Evolutionary conservation across 2,888 invertebrate genomes (phyloP).

Genomic region (Chymomyza amoena): DNA sequence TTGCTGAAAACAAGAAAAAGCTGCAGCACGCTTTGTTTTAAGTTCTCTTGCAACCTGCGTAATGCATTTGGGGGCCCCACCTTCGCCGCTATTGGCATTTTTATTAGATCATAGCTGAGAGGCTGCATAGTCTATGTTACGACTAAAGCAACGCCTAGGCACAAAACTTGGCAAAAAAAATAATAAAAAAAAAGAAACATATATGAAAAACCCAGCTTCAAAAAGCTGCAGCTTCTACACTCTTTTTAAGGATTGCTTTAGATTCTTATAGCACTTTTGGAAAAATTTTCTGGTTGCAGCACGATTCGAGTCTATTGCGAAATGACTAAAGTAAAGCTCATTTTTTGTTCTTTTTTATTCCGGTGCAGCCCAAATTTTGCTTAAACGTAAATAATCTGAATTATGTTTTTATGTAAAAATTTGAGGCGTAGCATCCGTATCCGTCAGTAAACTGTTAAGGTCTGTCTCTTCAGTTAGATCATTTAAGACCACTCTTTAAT

Average conservation of each 20-base stretch:
- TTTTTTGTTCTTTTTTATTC: no score
- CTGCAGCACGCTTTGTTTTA: slow-evolving; percentile 39
- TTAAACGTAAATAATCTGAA: no score
- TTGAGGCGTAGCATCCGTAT: no score
- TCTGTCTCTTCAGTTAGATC: no score
- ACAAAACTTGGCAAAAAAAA: neutral
- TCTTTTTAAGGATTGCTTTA: neutral
- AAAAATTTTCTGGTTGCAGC: no score
- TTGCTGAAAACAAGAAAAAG: neutral
- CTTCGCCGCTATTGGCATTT: slow-evolving; percentile 47
- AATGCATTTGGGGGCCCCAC: slow-evolving; percentile 46
- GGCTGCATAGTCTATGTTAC: neutral
- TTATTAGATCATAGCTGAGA: slow-evolving; percentile 69
- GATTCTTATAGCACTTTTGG: no score
- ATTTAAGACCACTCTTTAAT: no score
- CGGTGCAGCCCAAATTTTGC: no score
- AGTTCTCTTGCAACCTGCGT: slow-evolving; percentile 19
- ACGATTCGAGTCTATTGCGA: no score
- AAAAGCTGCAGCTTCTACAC: neutral
- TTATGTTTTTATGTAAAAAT: no score
- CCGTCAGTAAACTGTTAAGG: no score
- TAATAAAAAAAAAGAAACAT: neutral
- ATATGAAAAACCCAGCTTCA: neutral
- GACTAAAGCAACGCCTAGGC: neutral
- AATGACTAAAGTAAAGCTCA: no score